Base-by-base conservation (phyloP, 2,888 invertebrate species). In the Drosophila imparisetae region DNA sequence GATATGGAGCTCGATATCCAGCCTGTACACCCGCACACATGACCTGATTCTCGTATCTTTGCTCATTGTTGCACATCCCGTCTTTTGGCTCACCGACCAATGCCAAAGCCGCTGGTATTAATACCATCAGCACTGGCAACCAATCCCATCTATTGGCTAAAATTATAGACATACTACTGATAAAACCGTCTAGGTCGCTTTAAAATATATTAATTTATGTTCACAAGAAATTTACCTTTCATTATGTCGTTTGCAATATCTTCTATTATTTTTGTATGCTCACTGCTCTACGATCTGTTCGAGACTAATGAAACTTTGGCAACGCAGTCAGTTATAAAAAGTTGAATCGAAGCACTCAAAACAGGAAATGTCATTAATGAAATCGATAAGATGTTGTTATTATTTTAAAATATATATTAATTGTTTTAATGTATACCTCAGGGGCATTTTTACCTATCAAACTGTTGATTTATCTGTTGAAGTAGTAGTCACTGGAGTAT, bases 1-100 rank as follows among this genome's bases (percentile, higher is more conserved):
- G 91, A 80, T 91, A 86, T 1, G 91, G 80, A 13, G 87, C 84
- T 34, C 75, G 52, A 18, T 58, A 66, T 5, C 91, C 91, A 24
- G 78, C 77, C 0, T 67, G 30, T 40, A 80, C 74, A 21, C 68
- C 80, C 0, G 1, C 52, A 42, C 88, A 88, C 58, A 84, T 86
- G n/a, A 54, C 49, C 24, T 83, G 77, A 61, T 88, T 88, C 64
- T 76, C 77, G 1, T 59, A 63, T 3, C 84, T 69, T 29, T 79
- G 5, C 58, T 88, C 88, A 62, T 82, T 86, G 21, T 78, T 53
- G 59, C 87, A 87, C 1, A 70, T 0, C 10, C 21, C 40, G 40
- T 58, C 61, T 29, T 32, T 18, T 8, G 59, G 13, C 5, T 78
- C 69, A 10, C 40, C 27, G 2, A 63, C 55, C 40, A 66, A 6